These are phyloP conservation scores for Lissocephala sabroskyi DNA, from an alignment of 2,888 invertebrate species.

Conservation along the genomic window DNA sequence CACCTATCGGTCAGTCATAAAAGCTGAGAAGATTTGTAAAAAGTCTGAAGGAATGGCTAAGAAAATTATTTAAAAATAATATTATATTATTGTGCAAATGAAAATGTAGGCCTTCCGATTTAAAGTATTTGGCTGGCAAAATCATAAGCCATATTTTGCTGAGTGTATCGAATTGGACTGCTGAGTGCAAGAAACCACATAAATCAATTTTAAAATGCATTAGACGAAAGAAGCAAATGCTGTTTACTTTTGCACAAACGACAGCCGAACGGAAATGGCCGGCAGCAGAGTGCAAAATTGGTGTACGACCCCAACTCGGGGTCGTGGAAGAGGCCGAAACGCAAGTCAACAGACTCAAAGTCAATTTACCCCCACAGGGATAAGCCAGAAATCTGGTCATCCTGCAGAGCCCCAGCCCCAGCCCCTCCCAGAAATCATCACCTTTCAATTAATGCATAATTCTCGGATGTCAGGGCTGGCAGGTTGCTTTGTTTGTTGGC, in stretches of 20 bases:
- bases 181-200: conserved; percentile 63
- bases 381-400: conserved; percentile 31
- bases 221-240: conserved; percentile 21
- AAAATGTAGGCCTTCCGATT: no score
- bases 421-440: conserved; percentile 21
- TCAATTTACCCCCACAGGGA: not conserved
- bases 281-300: conserved; percentile 37
- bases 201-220: conserved; percentile 68
- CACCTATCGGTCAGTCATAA: no score
- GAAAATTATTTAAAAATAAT: no score
- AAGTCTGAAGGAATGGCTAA: no score
- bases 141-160: no score
- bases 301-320: conserved; percentile 1
- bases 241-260: conserved; percentile 30
- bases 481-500: conserved; percentile 48
- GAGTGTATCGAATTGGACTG: no score
- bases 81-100: no score
- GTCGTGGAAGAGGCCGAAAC: not conserved
- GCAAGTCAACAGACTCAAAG: not conserved
- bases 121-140: no score
- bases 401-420: conserved; percentile 5
- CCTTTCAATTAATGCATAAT: conserved; percentile 63
- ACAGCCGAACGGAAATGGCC: conserved; percentile 26
- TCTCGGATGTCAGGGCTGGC: conserved; percentile 52
- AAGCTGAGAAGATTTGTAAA: no score